Percentiles rank a stretch among this genome's conserved stretches.
These are phyloP conservation scores for Xylota sylvarum DNA, from an alignment of 2,888 invertebrate species.

Conservation along the genomic window DNA sequence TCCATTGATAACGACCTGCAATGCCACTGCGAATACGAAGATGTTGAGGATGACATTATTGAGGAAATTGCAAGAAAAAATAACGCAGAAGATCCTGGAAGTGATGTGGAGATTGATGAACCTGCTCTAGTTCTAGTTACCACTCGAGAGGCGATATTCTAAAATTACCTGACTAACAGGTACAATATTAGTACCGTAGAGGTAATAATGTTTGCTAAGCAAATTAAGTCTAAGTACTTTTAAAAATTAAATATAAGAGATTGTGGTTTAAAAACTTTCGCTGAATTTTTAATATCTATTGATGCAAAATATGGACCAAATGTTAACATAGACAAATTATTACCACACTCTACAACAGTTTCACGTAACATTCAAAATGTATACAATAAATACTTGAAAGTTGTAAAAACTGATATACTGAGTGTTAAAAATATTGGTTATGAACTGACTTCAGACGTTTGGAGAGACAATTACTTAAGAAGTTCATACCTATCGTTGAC, in stretches of 20 bases:
- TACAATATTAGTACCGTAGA: background rate
- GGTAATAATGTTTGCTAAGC: background rate
- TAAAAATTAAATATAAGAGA: slow-evolving; percentile 38
- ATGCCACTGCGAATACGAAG: no score
- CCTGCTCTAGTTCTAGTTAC: no score
- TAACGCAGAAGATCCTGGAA: no score
- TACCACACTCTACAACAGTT: slow-evolving; percentile 70
- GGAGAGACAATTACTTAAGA: slow-evolving; percentile 64
- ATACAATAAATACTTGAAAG: slow-evolving; percentile 54
- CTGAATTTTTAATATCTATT: slow-evolving; percentile 62
- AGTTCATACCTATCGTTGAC: slow-evolving; percentile 65
- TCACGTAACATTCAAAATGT: slow-evolving; percentile 58
- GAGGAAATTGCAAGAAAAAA: no score
- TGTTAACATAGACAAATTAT: slow-evolving; percentile 65
- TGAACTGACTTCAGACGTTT: slow-evolving; percentile 70
- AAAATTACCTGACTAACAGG: background rate
- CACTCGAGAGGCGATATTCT: no score
- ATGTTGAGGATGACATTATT: no score
- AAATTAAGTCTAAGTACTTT: background rate
- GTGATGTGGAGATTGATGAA: no score
- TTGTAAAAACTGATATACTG: slow-evolving; percentile 58
- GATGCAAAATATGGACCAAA: slow-evolving; percentile 67
- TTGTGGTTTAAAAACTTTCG: slow-evolving; percentile 60
- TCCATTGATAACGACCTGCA: no score
- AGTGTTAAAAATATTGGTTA: slow-evolving; percentile 64